A percentile compares a stretch with the other conserved stretches of the same genome.
Evolutionary conservation across 2,797 vertebrate species (phyloP).

Genomic region (Pangasius djambal): DNA sequence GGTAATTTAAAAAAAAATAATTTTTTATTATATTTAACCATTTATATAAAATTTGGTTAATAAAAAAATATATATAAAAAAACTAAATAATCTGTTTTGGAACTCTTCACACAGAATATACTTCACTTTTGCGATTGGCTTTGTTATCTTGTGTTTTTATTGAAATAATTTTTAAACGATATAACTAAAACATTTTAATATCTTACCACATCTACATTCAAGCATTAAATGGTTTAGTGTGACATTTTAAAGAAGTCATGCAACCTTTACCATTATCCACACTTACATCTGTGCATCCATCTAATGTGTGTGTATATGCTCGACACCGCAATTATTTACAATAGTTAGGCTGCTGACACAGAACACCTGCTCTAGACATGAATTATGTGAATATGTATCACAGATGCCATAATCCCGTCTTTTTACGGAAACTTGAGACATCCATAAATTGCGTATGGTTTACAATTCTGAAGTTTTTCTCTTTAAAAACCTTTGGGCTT

Average conservation of each 20-base stretch:
- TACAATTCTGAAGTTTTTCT: slow-evolving; percentile 51
- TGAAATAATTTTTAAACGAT: background rate
- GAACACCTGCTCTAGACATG: slow-evolving; percentile 53
- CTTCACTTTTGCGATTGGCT: background rate
- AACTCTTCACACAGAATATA: background rate
- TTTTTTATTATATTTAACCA: background rate
- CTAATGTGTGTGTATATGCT: background rate
- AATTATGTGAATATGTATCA: slow-evolving; percentile 50
- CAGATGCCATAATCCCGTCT: slow-evolving; percentile 47
- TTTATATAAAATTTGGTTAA: background rate
- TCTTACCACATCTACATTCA: background rate
- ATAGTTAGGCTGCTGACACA: slow-evolving; percentile 33
- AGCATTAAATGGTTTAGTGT: background rate
- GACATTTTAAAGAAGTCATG: background rate
- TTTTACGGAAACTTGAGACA: slow-evolving; percentile 50
- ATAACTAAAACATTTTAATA: background rate
- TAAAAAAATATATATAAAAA: background rate
- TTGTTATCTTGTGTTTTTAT: background rate
- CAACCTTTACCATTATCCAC: background rate
- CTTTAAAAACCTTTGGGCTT: slow-evolving; percentile 21
- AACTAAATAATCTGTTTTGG: background rate
- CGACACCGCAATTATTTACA: slow-evolving; percentile 33
- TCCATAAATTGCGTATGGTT: slow-evolving; percentile 47
- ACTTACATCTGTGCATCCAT: background rate
- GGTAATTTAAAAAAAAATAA: background rate